Evolutionary conservation across 2,797 vertebrate species (phyloP), one percentile per base, ranked within the genome.

Genomic region (Selene dorsalis): DNA sequence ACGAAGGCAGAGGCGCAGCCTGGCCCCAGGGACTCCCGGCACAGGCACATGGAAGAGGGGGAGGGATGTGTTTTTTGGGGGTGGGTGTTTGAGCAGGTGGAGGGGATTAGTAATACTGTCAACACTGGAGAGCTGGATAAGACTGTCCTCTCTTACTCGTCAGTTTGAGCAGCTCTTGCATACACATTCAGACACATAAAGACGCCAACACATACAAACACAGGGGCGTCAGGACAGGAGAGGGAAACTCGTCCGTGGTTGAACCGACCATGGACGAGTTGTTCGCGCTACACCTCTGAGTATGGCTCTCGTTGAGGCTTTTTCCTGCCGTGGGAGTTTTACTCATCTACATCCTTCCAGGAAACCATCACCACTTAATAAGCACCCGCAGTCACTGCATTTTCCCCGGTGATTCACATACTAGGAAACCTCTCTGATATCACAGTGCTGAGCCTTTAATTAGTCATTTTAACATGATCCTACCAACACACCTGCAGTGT

Each of bases 51-150:
- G 82, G 86, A 84, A 67, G 79, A 88, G 89, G 90, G 84, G 90
- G 92, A 74, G 88, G 84, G 87, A 77, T 87, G 89, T 93, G 92
- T 87, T 94, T 92, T 93, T 91, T 85, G 85, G 83, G 83, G 91
- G 89, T 81, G 87, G 77, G 83, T 95, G 93, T 98, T 99, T 99
- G 97, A 98, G 96, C 97, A 99, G 97, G 97, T 98, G 97, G 97
- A 96, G 96, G 95, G 97, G 97, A 99, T 99, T 99, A 99, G 96
- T 93, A 93, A 91, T 93, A 96, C 93, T 93, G 96, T 99, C 97
- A 99, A 98, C 96, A 98, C 94, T 96, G 95, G 90, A 93, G 92
- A 87, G 90, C 93, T 92, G 96, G 96, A 98, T 98, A 97, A 97
- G 96, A 96, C 96, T 96, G 95, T 96, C 95, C 90, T 89, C 93